Evolutionary conservation across 2,888 invertebrate genomes (phyloP), one percentile per base, ranked within the genome.

Genomic region (Sycophila texana): DNA sequence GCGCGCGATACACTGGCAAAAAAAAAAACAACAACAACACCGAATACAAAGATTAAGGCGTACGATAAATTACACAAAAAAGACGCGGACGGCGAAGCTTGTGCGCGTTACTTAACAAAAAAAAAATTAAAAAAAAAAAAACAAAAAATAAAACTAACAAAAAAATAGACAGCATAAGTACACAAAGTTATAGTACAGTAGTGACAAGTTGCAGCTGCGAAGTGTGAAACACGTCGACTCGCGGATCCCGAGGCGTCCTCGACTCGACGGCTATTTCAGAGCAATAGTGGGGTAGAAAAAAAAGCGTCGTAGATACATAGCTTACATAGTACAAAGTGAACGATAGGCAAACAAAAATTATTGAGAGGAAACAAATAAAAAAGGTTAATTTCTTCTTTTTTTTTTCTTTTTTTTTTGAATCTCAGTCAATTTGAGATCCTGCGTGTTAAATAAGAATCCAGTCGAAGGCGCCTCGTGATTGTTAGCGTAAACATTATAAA

Each of bases 161-260:
- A 39, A 39, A 39, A 39, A 39, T 39, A 39, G 39, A 39, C 86
- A 86, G 88, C 86, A 89, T 88, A 88, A 89, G 88, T 89, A 89
- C 88, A 90, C 88, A 90, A 86, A 90, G 90, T 90, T 89, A 89
- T 88, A 90, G 89, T 90, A 89, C 87, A 90, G 89, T 89, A 90
- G 89, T 90, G 89, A 89, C 88, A 89, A 90, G 89, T 90, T 89
- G 90, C 88, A 90, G 89, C 87, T 89, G 90, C 89, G 86, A 89
- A 86, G 87, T 89, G 87, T 87, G 86, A 61, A 81, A 79, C 67
- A 88, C 86, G 86, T 86, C 84, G 85, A 86, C 85, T 85, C 86
- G 86, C 85, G 77, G 47, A 82, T 84, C 81, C 79, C 80, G 83
- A 84, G 84, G 83, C 85, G 83, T 82, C 84, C 81, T 82, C 82